phyloP scores from a whole-genome alignment of 2,113 vertebrate species.

The Cyphomyrus discorhynchus region DNA sequence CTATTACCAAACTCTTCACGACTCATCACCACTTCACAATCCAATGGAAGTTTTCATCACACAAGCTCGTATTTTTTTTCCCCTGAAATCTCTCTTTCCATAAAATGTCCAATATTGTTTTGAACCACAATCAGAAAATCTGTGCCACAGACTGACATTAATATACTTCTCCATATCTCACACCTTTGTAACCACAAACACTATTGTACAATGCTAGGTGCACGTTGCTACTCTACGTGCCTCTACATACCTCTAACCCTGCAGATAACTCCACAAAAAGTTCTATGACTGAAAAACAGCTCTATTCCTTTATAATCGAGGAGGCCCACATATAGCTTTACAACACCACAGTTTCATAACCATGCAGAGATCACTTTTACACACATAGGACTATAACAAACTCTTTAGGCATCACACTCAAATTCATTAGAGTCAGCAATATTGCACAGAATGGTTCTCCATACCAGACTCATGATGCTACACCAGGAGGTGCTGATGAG shows the following conservation, averaged over 20 bases:
- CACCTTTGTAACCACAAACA: neutral
- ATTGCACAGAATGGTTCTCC: neutral
- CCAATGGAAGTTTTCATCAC: neutral
- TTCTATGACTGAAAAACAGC: neutral
- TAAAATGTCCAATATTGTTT: neutral
- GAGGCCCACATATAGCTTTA: neutral
- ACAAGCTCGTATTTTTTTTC: neutral
- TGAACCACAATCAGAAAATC: neutral
- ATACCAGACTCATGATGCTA: neutral
- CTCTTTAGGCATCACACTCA: neutral
- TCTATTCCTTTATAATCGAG: neutral
- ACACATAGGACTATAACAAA: neutral
- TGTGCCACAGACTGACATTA: neutral
- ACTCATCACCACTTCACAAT: neutral
- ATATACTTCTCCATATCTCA: neutral
- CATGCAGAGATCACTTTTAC: neutral
- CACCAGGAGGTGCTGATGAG: neutral
- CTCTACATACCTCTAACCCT: neutral
- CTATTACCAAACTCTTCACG: neutral
- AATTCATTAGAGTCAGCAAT: neutral
- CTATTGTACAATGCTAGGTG: neutral
- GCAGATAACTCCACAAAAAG: neutral
- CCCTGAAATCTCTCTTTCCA: neutral
- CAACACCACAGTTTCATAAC: neutral
- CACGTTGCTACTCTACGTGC: neutral